These are phyloP conservation scores for Propithecus deckenii DNA, from an alignment of 2,797 vertebrate species.

Conservation along the genomic window DNA sequence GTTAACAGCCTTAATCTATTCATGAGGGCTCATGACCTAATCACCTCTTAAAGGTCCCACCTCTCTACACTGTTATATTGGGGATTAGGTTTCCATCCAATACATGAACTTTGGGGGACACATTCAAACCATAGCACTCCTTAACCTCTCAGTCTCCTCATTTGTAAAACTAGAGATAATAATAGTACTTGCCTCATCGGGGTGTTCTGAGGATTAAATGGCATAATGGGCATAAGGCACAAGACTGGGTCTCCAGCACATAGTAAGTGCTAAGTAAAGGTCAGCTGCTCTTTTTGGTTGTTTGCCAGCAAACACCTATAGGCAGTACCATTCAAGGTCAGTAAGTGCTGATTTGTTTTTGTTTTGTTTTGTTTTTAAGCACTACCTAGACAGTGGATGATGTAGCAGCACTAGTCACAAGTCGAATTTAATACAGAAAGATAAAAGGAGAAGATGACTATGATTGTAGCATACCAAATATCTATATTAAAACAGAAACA, in stretches of 20 bases:
- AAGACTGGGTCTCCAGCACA: neutral
- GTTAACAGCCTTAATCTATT: neutral
- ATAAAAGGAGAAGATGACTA: neutral
- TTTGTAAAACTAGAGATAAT: neutral
- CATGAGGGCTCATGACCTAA: neutral
- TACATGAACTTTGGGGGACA: neutral
- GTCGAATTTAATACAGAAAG: slow-evolving; percentile 30
- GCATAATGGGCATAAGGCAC: neutral
- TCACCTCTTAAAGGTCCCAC: neutral
- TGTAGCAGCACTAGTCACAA: neutral
- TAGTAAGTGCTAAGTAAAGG: neutral
- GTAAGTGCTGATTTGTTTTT: neutral
- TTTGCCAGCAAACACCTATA: slow-evolving; percentile 8
- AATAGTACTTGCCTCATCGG: neutral
- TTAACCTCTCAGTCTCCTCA: neutral
- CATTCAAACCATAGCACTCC: neutral
- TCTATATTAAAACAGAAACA: neutral
- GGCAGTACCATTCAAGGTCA: neutral
- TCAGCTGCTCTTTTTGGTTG: neutral
- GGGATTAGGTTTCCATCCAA: neutral
- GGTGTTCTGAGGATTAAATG: neutral
- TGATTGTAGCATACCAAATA: neutral
- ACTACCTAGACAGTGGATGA: neutral
- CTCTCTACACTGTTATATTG: neutral
- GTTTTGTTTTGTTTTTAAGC: slow-evolving; percentile 50